These are phyloP conservation scores for Ramphastos sulfuratus DNA, from an alignment of 2,113 vertebrate species.

Conservation along the genomic window DNA sequence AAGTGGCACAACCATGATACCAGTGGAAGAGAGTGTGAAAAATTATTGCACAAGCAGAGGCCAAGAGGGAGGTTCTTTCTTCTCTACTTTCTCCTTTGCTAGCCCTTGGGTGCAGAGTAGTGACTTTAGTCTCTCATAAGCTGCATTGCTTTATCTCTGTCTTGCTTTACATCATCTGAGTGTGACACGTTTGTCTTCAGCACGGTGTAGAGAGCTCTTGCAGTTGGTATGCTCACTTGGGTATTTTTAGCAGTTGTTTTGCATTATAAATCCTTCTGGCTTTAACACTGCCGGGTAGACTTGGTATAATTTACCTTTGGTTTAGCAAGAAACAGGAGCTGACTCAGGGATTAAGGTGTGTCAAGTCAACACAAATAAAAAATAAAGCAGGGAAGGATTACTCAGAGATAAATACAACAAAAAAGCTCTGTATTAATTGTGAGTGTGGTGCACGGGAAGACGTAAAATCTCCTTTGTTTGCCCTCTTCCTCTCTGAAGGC, in stretches of 20 bases:
- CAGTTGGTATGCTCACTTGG: slow-evolving; percentile 35
- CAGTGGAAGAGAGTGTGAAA: background rate
- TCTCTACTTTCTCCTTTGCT: background rate
- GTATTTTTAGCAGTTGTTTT: slow-evolving; percentile 73
- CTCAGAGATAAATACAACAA: background rate
- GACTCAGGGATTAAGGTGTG: slow-evolving; percentile 68
- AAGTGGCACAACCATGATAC: background rate
- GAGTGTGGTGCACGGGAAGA: background rate
- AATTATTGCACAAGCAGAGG: fast-evolving
- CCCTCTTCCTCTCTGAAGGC: background rate
- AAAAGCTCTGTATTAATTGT: slow-evolving; percentile 12
- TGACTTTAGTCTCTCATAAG: background rate
- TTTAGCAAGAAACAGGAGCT: slow-evolving; percentile 76
- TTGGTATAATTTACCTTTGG: slow-evolving; percentile 73
- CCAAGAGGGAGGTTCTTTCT: background rate
- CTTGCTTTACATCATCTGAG: background rate
- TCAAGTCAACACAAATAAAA: slow-evolving; percentile 67
- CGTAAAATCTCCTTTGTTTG: background rate
- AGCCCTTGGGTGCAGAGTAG: background rate
- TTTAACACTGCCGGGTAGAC: slow-evolving; percentile 53
- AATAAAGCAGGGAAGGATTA: slow-evolving; percentile 7
- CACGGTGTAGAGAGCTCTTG: slow-evolving; percentile 23
- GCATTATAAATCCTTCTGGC: slow-evolving; percentile 55
- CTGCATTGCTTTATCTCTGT: background rate
- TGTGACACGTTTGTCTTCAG: background rate